Evolutionary conservation across 2,113 vertebrate species (phyloP).

Genomic region (Columbina picui): DNA sequence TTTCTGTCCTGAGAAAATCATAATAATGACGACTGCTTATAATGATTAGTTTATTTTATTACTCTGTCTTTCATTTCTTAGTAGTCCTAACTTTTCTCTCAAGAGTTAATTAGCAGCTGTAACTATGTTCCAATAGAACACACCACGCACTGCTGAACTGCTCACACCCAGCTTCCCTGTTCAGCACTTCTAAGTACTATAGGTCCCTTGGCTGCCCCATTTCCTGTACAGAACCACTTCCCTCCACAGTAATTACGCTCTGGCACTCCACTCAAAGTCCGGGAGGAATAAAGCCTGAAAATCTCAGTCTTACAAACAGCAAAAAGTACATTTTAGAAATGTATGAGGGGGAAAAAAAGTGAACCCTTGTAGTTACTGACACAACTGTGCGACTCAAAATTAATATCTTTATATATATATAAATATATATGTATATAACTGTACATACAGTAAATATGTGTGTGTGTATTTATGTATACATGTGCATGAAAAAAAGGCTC

Average conservation of each 20-base stretch:
- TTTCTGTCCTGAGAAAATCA: background rate
- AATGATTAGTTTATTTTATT: background rate
- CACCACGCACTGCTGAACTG: background rate
- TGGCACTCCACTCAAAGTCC: background rate
- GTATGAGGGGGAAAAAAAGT: background rate
- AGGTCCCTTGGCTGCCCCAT: constrained; percentile 36
- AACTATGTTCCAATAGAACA: background rate
- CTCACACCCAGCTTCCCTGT: background rate
- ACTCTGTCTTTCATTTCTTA: background rate
- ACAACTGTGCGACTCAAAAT: background rate
- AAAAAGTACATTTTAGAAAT: background rate
- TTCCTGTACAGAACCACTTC: constrained; percentile 47
- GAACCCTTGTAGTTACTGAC: background rate
- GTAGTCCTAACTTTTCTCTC: background rate
- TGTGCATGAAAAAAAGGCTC: background rate
- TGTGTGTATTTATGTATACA: background rate
- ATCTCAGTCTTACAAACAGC: background rate
- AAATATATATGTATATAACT: background rate
- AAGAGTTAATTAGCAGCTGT: background rate
- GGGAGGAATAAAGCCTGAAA: background rate
- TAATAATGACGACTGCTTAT: background rate
- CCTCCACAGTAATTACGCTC: constrained; percentile 57
- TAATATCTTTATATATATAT: background rate
- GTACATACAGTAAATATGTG: background rate
- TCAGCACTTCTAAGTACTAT: background rate